Evolutionary conservation across 2,113 vertebrate species (phyloP), one percentile per base, ranked within the genome.

Genomic region (Grallaria varia): DNA sequence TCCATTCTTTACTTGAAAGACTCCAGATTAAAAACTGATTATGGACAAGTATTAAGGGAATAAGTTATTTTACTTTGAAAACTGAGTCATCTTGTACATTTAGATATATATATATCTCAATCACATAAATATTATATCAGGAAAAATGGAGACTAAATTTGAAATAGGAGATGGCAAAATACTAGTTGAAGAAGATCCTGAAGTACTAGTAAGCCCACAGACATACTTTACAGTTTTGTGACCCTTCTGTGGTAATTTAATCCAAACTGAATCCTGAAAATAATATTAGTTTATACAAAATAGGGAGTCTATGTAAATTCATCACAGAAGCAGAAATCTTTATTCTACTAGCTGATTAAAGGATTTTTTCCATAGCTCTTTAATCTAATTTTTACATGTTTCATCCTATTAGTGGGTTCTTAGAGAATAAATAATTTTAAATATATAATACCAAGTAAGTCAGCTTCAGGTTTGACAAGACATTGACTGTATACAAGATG

Each of bases 341-440:
- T 91, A 67, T 76, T 89, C 59, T 62, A 35, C 58, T 68, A 56
- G 62, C 27, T 66, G 62, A 92, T 72, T 67, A 66, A 40, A 87
- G 78, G 50, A 35, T 40, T 67, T 58, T 95, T 95, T 82, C 42
- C 7, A 10, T 53, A 67, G 53, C 66, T 87, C 74, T 94, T 89
- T 84, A 95, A 91, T 87, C 63, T 87, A 80, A 67, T 92, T 94
- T 92, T 89, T 44, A 28, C 40, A 17, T 66, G 49, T 53, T 94
- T 89, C 25, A 84, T 82, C 84, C 81, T 59, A 66, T 95, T 94
- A 94, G 50, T 53, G 58, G 14, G 49, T 73, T 96, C n/a, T 68
- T 82, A 94, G 75, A 52, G 69, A 87, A 84, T 72, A 84, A 91
- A 94, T 93, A 0, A 47, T 58, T 91, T 78, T 42, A 72, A 87